phyloP scores from a whole-genome alignment of 35 echinoderm and acorn worm species.

The Stichopus chloronotus region DNA sequence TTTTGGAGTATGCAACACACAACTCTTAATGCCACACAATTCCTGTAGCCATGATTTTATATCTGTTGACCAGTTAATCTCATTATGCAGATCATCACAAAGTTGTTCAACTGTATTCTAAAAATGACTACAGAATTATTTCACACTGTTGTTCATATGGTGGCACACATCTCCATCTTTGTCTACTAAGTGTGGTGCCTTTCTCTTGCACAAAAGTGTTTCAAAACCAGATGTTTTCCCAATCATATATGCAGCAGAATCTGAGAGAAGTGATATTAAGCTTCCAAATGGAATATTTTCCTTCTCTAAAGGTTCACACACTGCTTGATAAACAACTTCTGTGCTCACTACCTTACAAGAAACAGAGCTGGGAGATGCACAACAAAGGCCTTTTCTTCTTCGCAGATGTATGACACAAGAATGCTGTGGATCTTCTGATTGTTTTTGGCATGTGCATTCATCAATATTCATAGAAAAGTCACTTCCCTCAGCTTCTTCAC shows the following conservation, averaged over 20 bases:
- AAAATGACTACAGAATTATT: slow-evolving; percentile 23
- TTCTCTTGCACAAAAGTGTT: slow-evolving; percentile 24
- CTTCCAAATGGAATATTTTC: slow-evolving; percentile 48
- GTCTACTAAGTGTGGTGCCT: slow-evolving; percentile 9
- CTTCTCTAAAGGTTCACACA: slow-evolving; percentile 20
- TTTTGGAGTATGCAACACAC: slow-evolving; percentile 35
- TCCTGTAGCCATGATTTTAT: neutral
- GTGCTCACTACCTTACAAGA: slow-evolving; percentile 29
- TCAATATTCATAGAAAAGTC: neutral
- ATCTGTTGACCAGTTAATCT: slow-evolving; percentile 46
- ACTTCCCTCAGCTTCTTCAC: too few relatives aligned
- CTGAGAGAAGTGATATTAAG: neutral
- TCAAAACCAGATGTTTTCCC: slow-evolving; percentile 63
- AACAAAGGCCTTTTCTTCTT: neutral
- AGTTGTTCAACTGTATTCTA: slow-evolving; percentile 39
- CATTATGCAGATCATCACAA: slow-evolving; percentile 63
- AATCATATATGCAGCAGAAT: slow-evolving; percentile 60
- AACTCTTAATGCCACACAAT: slow-evolving; percentile 29
- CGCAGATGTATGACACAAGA: slow-evolving; percentile 17
- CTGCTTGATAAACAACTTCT: slow-evolving; percentile 31
- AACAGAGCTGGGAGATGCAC: slow-evolving; percentile 40
- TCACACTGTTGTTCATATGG: slow-evolving; percentile 5
- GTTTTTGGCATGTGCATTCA: neutral
- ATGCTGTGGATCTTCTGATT: neutral
- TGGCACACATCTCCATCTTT: slow-evolving; percentile 39